Evolutionary conservation across 2,113 vertebrate species (phyloP).

Genomic region (Pterocles orientalis): DNA sequence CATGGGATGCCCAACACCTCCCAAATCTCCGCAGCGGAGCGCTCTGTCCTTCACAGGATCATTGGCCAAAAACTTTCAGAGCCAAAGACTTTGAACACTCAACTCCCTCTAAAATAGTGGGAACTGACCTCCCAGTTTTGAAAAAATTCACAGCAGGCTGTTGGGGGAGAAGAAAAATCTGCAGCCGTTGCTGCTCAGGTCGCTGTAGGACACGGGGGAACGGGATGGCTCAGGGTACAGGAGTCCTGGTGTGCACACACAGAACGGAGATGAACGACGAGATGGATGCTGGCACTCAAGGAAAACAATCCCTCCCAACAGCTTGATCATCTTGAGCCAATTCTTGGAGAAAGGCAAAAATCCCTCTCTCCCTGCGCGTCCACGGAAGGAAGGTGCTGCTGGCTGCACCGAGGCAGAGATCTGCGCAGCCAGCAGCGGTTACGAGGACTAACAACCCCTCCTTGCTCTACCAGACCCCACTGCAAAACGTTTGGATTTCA

Average conservation of each 20-base stretch:
- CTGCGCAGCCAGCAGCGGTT: background rate
- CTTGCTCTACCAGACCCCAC: background rate
- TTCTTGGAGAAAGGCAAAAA: background rate
- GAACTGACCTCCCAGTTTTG: background rate
- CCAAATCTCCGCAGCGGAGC: background rate
- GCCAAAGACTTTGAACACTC: background rate
- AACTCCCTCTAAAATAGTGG: background rate
- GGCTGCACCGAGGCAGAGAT: background rate
- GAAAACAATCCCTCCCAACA: background rate
- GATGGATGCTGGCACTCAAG: background rate
- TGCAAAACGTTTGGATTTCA: background rate
- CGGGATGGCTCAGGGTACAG: conserved; percentile 5
- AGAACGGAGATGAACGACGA: background rate
- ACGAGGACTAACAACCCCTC: background rate
- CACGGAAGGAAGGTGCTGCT: background rate
- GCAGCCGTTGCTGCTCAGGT: background rate
- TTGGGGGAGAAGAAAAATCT: background rate
- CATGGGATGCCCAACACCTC: background rate
- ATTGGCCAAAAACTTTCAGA: background rate
- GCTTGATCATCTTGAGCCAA: background rate
- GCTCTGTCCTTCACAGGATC: background rate
- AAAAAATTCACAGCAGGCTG: background rate
- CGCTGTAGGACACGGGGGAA: background rate
- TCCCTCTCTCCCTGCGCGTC: background rate
- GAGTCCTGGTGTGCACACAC: background rate